Percentiles rank a stretch among this genome's conserved stretches.
Conservation (phyloP, 2,888 invertebrate species). For the Helobdella robusta region DNA sequence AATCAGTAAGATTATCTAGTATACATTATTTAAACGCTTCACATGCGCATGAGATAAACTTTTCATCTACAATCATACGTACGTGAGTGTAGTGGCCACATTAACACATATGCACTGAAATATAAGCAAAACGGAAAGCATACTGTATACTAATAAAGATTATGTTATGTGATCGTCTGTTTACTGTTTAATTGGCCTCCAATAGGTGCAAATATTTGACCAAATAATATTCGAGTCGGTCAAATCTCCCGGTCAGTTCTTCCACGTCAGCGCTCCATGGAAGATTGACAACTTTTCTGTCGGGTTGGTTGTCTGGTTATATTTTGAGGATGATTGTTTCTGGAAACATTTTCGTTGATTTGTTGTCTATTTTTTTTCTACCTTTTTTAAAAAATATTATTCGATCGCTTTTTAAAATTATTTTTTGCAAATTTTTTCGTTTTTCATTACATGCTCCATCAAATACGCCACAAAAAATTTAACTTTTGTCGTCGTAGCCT, state of each 20-base stretch:
- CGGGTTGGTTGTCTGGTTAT: constrained; percentile 32
- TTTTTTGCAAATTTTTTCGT: too few relatives aligned
- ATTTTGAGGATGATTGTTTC: too few relatives aligned
- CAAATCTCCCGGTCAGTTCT: constrained; percentile 48
- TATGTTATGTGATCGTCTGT: too few relatives aligned
- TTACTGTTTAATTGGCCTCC: neutral
- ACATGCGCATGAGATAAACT: neutral
- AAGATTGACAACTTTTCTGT: constrained; percentile 42
- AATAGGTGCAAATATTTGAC: constrained; percentile 46
- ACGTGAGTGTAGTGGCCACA: neutral
- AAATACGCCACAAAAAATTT: too few relatives aligned
- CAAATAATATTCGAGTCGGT: constrained; percentile 49
- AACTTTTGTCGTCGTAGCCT: too few relatives aligned
- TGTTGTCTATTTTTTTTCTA: too few relatives aligned
- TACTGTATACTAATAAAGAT: too few relatives aligned
- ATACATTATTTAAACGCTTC: neutral
- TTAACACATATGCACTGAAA: neutral
- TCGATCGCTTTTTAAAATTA: too few relatives aligned
- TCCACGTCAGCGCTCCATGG: constrained; percentile 45
- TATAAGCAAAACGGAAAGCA: too few relatives aligned
- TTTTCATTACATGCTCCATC: too few relatives aligned
- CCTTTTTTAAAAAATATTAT: too few relatives aligned
- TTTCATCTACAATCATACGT: neutral
- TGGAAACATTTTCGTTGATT: too few relatives aligned
- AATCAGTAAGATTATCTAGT: constrained; percentile 39